Conservation (phyloP, 2,888 invertebrate species). For the Altica lythri region DNA sequence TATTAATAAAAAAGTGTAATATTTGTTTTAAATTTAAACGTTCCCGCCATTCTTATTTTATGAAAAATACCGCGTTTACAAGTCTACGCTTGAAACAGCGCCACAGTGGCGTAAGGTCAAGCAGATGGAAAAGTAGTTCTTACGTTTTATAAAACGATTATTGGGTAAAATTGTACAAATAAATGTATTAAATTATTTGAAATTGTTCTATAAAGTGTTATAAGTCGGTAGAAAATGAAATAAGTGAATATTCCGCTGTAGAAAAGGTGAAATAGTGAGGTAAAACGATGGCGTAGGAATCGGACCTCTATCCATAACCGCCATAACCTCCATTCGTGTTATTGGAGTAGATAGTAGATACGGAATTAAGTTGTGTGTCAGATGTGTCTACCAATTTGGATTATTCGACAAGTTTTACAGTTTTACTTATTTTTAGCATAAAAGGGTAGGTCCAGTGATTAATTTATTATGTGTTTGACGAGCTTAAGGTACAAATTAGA, state of each 20-base stretch:
- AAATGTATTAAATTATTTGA: conserved; percentile 19
- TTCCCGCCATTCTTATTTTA: conserved; percentile 45
- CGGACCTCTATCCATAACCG: conserved; percentile 77
- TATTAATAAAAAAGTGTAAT: no score
- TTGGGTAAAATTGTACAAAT: conserved; percentile 22
- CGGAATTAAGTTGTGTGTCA: conserved; percentile 75
- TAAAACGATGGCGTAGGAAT: conserved; percentile 65
- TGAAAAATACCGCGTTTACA: conserved; percentile 54
- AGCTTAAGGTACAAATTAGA: conserved; percentile 54
- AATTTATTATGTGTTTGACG: conserved; percentile 60
- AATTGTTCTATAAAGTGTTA: conserved; percentile 26
- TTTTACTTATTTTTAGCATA: conserved; percentile 54
- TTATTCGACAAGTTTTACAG: conserved; percentile 57
- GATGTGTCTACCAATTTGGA: conserved; percentile 64
- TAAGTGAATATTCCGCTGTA: conserved; percentile 21
- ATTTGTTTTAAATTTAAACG: conserved; percentile 47
- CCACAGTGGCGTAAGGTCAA: conserved; percentile 51
- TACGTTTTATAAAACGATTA: conserved; percentile 21
- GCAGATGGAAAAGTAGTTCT: conserved; percentile 55
- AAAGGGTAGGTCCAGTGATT: conserved; percentile 53
- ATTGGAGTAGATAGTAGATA: conserved; percentile 77
- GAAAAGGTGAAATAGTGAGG: conserved; percentile 43
- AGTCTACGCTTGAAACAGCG: conserved; percentile 50
- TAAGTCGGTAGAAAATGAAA: conserved; percentile 17
- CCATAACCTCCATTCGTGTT: conserved; percentile 78